A percentile compares a stretch with the other conserved stretches of the same genome.
phyloP scores from a whole-genome alignment of 2,797 vertebrate species.

The Esox masquinongy region DNA sequence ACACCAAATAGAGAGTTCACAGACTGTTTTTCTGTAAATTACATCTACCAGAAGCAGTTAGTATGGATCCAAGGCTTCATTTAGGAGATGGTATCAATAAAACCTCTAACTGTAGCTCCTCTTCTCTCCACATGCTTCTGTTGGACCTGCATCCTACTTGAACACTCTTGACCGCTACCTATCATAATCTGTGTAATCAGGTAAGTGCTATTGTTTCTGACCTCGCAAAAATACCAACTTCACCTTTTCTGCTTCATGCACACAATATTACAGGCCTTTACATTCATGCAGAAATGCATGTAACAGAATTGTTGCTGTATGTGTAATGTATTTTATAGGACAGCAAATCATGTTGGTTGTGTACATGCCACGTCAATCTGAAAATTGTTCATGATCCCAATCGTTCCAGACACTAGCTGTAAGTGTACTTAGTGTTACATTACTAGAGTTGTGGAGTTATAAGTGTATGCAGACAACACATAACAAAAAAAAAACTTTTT shows the following conservation, averaged over 20 bases:
- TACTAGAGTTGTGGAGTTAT: no score
- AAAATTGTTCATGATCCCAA: not conserved
- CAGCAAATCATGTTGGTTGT: not conserved
- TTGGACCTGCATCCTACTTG: not conserved
- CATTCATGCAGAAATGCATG: not conserved
- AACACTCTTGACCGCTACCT: not conserved
- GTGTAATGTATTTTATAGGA: no score
- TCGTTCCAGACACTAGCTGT: not conserved
- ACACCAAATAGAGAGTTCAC: not conserved
- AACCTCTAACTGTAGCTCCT: not conserved
- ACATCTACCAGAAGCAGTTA: not conserved
- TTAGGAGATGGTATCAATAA: not conserved
- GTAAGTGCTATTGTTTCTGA: constrained; percentile 8
- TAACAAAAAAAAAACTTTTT: no score
- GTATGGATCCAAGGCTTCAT: not conserved
- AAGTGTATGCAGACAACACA: no score
- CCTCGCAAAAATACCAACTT: not conserved
- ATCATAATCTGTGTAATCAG: not conserved
- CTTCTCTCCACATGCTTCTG: not conserved
- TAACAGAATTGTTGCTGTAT: not conserved
- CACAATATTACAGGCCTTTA: not conserved
- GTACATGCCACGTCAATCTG: not conserved
- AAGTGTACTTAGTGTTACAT: no score
- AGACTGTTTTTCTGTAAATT: not conserved
- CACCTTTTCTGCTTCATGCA: not conserved